A percentile compares a stretch with the other conserved stretches of the same genome.
phyloP scores from a whole-genome alignment of 2,113 vertebrate species.

The Anarrhichthys ocellatus region DNA sequence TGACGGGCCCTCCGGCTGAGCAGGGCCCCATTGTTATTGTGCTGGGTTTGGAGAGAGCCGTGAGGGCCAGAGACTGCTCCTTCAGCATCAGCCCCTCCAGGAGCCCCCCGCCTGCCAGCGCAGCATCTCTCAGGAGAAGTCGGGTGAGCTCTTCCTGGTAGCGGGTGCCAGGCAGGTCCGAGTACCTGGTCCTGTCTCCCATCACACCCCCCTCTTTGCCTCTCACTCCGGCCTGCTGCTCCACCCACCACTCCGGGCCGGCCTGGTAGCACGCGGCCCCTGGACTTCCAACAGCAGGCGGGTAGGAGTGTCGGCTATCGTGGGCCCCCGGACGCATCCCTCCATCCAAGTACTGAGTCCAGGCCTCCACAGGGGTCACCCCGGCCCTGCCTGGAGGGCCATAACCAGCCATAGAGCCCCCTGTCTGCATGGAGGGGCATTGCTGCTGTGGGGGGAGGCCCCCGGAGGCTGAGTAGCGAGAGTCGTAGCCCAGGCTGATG shows the following conservation, averaged over 20 bases:
- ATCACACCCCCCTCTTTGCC: slow-evolving; percentile 63
- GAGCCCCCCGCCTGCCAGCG: slow-evolving; percentile 73
- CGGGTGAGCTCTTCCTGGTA: slow-evolving; percentile 89
- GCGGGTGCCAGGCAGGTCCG: slow-evolving; percentile 81
- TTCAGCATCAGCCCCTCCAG: slow-evolving; percentile 81
- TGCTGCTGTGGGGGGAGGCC: slow-evolving; percentile 72
- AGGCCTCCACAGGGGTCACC: slow-evolving; percentile 76
- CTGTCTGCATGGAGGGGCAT: slow-evolving; percentile 67
- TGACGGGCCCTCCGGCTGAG: slow-evolving; percentile 61
- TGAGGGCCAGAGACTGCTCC: slow-evolving; percentile 69
- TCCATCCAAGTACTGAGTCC: slow-evolving; percentile 82
- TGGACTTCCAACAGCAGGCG: slow-evolving; percentile 86
- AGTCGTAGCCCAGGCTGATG: slow-evolving; percentile 91
- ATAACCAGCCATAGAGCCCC: slow-evolving; percentile 59
- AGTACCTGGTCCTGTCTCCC: slow-evolving; percentile 82
- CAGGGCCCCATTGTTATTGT: slow-evolving; percentile 52
- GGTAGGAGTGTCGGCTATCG: slow-evolving; percentile 89
- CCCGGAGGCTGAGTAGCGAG: slow-evolving; percentile 83
- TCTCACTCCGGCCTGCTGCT: slow-evolving; percentile 58
- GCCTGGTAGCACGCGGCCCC: slow-evolving; percentile 75
- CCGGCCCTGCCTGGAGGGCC: slow-evolving; percentile 54
- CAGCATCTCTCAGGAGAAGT: slow-evolving; percentile 80
- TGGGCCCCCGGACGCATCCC: slow-evolving; percentile 71
- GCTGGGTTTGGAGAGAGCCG: slow-evolving; percentile 70
- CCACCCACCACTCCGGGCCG: slow-evolving; percentile 79